These are phyloP conservation scores for Rhagonycha fulva DNA, from an alignment of 2,888 invertebrate species.

Conservation along the genomic window DNA sequence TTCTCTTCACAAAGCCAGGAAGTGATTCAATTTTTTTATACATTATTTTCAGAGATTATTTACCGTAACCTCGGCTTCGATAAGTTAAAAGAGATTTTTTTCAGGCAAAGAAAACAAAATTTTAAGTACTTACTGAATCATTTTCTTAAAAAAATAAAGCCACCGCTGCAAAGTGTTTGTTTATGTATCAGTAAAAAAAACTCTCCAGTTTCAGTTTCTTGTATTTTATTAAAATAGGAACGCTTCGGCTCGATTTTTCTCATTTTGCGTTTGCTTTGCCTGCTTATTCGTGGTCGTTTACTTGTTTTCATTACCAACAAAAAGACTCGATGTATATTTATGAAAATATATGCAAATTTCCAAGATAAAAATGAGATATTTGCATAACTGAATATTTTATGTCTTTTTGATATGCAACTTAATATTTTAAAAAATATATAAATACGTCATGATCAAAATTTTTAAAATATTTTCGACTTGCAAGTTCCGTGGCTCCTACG, in stretches of 20 bases:
- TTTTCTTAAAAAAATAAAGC: slow-evolving; percentile 19
- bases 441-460: background rate
- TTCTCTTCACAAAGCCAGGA: background rate
- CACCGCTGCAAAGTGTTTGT: slow-evolving; percentile 18
- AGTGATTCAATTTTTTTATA: background rate
- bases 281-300: slow-evolving; percentile 14
- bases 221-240: slow-evolving; percentile 23
- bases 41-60: background rate
- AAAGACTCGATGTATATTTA: slow-evolving; percentile 24
- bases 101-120: background rate
- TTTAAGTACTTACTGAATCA: slow-evolving; percentile 3
- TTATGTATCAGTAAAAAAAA: slow-evolving; percentile 8
- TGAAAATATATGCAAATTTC: slow-evolving; percentile 34
- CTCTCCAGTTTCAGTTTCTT: slow-evolving; percentile 23
- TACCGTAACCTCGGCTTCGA: background rate
- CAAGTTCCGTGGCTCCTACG: background rate
- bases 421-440: slow-evolving; percentile 15
- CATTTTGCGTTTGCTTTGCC: slow-evolving; percentile 12
- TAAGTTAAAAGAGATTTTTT: background rate
- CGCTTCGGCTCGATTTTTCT: slow-evolving; percentile 13
- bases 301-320: slow-evolving; percentile 22
- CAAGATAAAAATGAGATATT: slow-evolving; percentile 28
- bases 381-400: slow-evolving; percentile 34
- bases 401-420: slow-evolving; percentile 19
- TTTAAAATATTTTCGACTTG: background rate